A percentile compares a stretch with the other conserved stretches of the same genome.
phyloP scores from a whole-genome alignment of 2,113 vertebrate species.

The Trinectes maculatus region DNA sequence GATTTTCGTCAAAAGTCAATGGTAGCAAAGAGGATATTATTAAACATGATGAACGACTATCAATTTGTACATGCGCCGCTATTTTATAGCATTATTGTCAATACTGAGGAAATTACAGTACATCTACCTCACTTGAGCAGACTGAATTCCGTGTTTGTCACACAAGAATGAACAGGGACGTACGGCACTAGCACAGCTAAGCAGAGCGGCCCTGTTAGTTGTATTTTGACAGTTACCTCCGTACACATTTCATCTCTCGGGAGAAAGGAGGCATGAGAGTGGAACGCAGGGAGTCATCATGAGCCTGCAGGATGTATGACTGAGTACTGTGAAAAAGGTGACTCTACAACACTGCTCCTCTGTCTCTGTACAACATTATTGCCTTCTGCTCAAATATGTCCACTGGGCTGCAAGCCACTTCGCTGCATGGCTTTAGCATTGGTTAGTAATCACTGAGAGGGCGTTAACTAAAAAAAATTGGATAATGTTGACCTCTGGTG shows the following conservation, averaged over 20 bases:
- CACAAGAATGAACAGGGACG: constrained; percentile 35
- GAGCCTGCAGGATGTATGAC: constrained; percentile 60
- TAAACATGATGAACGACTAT: constrained; percentile 10
- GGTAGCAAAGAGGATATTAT: too few species aligned
- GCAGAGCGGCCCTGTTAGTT: constrained; percentile 48
- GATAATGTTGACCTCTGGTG: constrained; percentile 4
- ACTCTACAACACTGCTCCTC: constrained; percentile 42
- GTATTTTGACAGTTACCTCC: constrained; percentile 61
- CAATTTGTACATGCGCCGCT: background rate
- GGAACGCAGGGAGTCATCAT: constrained; percentile 55
- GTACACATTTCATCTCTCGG: constrained; percentile 61
- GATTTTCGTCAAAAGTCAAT: background rate
- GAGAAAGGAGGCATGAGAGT: constrained; percentile 61
- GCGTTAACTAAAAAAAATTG: background rate
- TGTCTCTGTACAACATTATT: constrained; percentile 18
- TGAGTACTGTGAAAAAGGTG: constrained; percentile 47
- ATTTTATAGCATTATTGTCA: constrained; percentile 3
- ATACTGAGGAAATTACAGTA: constrained; percentile 14
- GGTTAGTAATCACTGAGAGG: background rate
- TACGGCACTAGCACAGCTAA: constrained; percentile 30
- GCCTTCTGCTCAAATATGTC: constrained; percentile 10
- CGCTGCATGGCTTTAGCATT: background rate
- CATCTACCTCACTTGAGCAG: constrained; percentile 24
- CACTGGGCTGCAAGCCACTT: constrained; percentile 8
- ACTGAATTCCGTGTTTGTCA: constrained; percentile 55